Base-by-base conservation (phyloP, 2,888 invertebrate species). In the Hoplodrina blanda region DNA sequence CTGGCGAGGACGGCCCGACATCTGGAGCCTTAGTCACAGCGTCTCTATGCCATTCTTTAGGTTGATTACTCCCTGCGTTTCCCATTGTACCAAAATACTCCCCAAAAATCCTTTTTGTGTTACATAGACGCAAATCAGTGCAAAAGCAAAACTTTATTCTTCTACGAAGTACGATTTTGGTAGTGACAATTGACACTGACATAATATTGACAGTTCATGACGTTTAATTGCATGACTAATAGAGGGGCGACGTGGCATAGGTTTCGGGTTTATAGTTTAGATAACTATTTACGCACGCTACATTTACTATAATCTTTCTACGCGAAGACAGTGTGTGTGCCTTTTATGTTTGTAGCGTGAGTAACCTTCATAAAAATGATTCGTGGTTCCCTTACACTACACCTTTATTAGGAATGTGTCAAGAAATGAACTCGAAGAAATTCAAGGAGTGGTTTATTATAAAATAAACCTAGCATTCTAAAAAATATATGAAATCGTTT, bases 41-140 rank as follows among this genome's bases (percentile, higher is more conserved):
- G 56, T 97, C 97, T 91, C 98, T 98, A 85, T 98, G 97, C 88
- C 98, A 97, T 88, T 98, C 98, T 85, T 98, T 97, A 19, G 97
- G 96, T 68, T 96, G 97, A 87, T 97, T 97, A 88, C 97, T 97
- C 73, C 98, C 98, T 80, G 98, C 98, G 91, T 98, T 98, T 74
- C 98, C 98, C 98, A 98, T 68, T 74, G 55, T 73, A 69, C 49
- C 50, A 54, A 61, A 67, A 62, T 68, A 49, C 44, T 62, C 53
- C 11, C 30, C 25, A 25, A 50, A 59, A 62, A 62, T 55, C 19
- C 17, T 62, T 53, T 61, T 53, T 46, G 33, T 73, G 46, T 73
- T 66, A 67, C 73, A 30, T 68, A 30, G 1, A 56, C 11, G n/a
- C 15, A 62, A 55, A 56, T 68, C 46, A 46, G 17, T 46, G 41